phyloP scores from a whole-genome alignment of 2,888 invertebrate genomes.

The Sarcophaga rosellei region DNA sequence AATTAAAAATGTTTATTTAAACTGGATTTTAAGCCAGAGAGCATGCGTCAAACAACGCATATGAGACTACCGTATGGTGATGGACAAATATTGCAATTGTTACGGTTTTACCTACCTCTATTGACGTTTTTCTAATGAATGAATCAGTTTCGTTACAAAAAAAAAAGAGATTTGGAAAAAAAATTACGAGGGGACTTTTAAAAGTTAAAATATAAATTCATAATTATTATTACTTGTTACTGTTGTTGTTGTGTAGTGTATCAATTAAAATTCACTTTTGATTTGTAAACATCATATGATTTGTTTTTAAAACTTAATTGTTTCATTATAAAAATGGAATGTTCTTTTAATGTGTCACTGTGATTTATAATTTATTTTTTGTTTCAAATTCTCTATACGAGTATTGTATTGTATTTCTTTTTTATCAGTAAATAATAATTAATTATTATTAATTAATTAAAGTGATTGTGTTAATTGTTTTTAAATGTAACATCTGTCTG shows the following conservation, averaged over 20 bases:
- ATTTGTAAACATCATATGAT: no score
- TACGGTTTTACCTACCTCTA: neutral
- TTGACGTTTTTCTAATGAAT: conserved; percentile 3
- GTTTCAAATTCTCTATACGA: no score
- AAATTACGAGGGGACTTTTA: neutral
- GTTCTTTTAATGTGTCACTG: no score
- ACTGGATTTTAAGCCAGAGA: neutral
- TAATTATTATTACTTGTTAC: neutral
- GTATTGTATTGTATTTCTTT: no score
- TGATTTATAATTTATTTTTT: no score
- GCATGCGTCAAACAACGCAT: neutral
- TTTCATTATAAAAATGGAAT: no score
- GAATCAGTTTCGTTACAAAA: neutral
- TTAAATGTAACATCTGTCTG: no score
- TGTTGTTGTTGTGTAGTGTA: neutral
- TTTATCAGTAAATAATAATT: no score
- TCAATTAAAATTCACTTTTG: neutral
- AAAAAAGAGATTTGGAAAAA: no score
- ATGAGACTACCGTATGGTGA: neutral
- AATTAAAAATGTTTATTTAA: neutral
- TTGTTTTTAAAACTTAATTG: no score
- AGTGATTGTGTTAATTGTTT: no score
- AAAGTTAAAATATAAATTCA: neutral
- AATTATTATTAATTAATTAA: no score
- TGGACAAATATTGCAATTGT: neutral